Evolutionary conservation across 2,113 vertebrate species (phyloP).

Genomic region (Baryphthengus martii): DNA sequence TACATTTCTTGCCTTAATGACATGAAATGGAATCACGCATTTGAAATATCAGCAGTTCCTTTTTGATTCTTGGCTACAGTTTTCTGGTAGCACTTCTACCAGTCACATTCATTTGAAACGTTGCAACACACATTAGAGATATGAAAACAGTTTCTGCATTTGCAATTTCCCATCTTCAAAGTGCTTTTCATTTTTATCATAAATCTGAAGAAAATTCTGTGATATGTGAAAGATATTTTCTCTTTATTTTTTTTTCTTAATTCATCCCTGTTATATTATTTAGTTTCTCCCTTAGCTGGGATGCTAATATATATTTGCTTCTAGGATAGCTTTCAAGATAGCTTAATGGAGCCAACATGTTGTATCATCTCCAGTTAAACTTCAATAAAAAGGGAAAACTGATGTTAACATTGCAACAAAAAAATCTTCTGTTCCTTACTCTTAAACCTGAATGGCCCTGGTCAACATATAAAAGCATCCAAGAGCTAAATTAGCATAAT

Average conservation of each 20-base stretch:
- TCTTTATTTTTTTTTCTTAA: neutral
- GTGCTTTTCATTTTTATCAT: conserved; percentile 5
- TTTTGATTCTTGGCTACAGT: neutral
- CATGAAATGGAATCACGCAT: conserved; percentile 5
- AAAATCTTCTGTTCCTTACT: conserved; percentile 15
- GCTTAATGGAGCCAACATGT: neutral
- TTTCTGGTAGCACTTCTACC: conserved; percentile 52
- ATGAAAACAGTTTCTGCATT: conserved; percentile 12
- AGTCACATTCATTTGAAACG: conserved; percentile 25
- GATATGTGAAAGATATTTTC: neutral
- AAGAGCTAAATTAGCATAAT: conserved; percentile 42
- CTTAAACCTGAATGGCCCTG: conserved; percentile 26
- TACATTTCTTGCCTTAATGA: neutral
- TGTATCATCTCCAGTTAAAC: conserved; percentile 28
- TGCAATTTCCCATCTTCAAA: neutral
- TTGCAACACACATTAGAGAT: neutral
- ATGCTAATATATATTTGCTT: conserved; percentile 46
- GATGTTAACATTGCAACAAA: conserved; percentile 36
- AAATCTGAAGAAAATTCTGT: conserved; percentile 19
- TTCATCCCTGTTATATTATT: conserved; percentile 12
- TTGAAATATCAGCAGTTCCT: conserved; percentile 14
- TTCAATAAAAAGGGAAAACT: conserved; percentile 15
- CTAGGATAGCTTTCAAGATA: conserved; percentile 26
- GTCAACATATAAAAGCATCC: neutral
- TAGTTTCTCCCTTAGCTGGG: neutral